Conservation (phyloP, 2,113 vertebrate genomes). For the Porphyrio hochstetteri region DNA sequence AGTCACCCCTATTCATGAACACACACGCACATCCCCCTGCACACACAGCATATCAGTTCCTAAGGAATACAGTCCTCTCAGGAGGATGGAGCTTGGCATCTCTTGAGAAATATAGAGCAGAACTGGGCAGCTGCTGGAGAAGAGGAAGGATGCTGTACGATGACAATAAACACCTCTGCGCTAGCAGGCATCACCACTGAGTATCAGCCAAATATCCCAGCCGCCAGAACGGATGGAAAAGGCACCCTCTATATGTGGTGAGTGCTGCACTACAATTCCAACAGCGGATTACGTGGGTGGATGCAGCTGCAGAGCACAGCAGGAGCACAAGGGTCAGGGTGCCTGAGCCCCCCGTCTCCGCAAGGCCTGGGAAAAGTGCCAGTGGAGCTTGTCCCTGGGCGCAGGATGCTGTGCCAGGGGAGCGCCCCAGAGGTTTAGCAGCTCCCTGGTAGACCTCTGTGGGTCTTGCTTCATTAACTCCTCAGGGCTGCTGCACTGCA, state of each 20-base stretch:
- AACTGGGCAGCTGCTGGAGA: neutral
- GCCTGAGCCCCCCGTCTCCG: neutral
- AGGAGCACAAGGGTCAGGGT: neutral
- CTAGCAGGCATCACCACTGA: neutral
- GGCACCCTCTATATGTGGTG: neutral
- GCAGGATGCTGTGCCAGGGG: neutral
- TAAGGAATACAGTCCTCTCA: neutral
- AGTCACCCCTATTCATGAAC: neutral
- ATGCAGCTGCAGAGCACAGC: neutral
- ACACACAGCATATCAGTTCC: fast-evolving
- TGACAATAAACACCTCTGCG: neutral
- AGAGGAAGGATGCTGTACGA: neutral
- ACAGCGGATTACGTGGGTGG: fast-evolving
- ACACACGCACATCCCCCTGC: neutral
- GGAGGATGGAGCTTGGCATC: neutral
- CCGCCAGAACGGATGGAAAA: neutral
- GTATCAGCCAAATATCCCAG: neutral
- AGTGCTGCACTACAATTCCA: neutral
- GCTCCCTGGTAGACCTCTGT: neutral
- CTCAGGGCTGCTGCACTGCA: neutral
- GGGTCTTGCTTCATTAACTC: neutral
- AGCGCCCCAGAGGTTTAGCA: neutral
- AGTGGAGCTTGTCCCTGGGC: neutral
- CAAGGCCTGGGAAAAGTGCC: neutral
- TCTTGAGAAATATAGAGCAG: neutral